Evolutionary conservation across 2,888 invertebrate species (phyloP), one percentile per base, ranked within the genome.

Genomic region (Invenusta paracnida): DNA sequence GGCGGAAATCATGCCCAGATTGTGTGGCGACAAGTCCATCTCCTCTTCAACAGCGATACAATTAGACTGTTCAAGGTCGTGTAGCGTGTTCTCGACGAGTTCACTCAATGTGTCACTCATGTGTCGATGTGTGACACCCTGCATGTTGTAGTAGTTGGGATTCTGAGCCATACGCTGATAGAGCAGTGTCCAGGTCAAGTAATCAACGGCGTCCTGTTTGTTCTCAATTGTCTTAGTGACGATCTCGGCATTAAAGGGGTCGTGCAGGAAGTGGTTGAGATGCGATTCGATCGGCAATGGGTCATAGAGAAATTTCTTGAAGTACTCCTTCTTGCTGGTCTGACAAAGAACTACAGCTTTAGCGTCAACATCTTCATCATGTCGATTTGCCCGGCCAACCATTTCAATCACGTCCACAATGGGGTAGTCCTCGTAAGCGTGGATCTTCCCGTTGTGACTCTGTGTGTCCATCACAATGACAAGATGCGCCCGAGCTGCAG

Each of bases 171-270:
- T 94, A 82, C 99, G 93, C 0, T 98, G 93, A 91, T 99, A 99
- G 13, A 99, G 93, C 93, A 99, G 97, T 0, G 98, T 99, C 99
- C 99, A 99, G 0, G 99, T 99, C 27, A 99, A 93, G 90, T 99
- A 99, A 93, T 99, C 99, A 0, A 99, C 98, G 0, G 98, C 98
- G 90, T 99, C 99, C 91, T 99, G 99, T 90, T 99, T 99, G 93
- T 99, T 99, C 92, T 99, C 99, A 89, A 99, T 97, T 0, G 98
- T 99, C 92, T 98, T 98, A 0, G 99, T 99, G 0, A 99, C 98
- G 86, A 99, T 97, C 93, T 99, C 99, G 0, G 99, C 99, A 92
- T 99, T 99, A 92, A 99, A 97, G 92, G 99, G 99, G 92, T 99
- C 99, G 92, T 99, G 98, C 0, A 99, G 93, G 87, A 96, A 94